Conservation (phyloP, 2,113 vertebrate species). For the Bostrychus sinensis region DNA sequence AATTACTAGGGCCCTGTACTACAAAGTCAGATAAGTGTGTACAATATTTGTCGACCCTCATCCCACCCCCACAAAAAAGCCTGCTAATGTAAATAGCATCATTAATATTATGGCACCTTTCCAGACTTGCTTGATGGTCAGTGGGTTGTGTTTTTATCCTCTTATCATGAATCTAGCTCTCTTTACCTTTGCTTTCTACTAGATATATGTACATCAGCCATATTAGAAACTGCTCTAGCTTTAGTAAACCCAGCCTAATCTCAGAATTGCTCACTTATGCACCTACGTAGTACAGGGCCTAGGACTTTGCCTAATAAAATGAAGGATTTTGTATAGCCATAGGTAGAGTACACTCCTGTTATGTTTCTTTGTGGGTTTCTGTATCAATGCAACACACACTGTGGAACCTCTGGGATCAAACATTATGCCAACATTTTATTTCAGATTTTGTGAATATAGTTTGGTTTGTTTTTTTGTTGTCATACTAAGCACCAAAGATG, state of each 20-base stretch:
- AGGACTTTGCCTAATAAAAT: constrained; percentile 11
- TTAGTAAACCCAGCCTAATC: no score
- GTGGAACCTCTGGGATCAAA: no score
- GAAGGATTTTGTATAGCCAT: constrained; percentile 67
- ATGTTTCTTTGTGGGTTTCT: constrained; percentile 28
- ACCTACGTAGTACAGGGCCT: no score
- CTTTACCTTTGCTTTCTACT: no score
- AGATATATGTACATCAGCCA: no score
- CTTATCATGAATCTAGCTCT: no score
- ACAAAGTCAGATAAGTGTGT: constrained; percentile 18
- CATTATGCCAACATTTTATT: constrained; percentile 36
- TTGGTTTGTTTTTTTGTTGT: constrained; percentile 26
- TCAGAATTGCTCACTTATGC: no score
- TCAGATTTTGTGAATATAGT: constrained; percentile 17
- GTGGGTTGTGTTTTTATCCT: not conserved
- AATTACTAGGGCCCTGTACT: constrained; percentile 16
- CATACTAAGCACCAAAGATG: constrained; percentile 68
- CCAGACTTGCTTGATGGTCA: not conserved
- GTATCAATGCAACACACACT: constrained; percentile 40
- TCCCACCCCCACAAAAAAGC: no score
- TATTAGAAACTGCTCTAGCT: no score
- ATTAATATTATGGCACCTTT: no score
- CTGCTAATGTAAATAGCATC: no score
- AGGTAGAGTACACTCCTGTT: constrained; percentile 33
- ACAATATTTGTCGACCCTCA: no score